Evolutionary conservation across 2,113 vertebrate species (phyloP).

Genomic region (Engystomops pustulosus): DNA sequence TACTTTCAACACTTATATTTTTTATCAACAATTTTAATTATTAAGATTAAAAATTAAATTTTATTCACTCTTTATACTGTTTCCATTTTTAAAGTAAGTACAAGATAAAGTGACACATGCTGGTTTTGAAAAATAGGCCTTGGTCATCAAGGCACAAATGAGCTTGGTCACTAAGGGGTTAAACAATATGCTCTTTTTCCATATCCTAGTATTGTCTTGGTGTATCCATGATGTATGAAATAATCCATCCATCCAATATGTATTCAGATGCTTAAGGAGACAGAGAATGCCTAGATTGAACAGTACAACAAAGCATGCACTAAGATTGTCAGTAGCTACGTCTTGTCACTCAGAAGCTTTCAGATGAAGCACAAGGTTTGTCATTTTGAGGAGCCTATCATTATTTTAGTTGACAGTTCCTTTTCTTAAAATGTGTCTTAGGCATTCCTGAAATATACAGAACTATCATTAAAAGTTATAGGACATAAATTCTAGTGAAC

Average conservation of each 20-base stretch:
- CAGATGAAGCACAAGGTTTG: constrained; percentile 38
- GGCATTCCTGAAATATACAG: constrained; percentile 57
- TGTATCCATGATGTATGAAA: constrained; percentile 8
- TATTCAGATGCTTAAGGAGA: constrained; percentile 31
- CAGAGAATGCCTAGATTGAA: constrained; percentile 63
- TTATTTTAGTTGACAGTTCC: constrained; percentile 39
- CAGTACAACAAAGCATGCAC: constrained; percentile 71
- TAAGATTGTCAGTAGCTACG: constrained; percentile 62
- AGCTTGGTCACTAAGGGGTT: too few species aligned
- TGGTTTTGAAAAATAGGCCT: too few species aligned
- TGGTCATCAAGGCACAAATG: too few species aligned
- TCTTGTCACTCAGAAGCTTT: constrained; percentile 50
- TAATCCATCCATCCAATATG: neutral
- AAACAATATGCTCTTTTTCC: neutral
- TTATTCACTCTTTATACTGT: too few species aligned
- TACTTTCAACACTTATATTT: too few species aligned
- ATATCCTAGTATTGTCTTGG: neutral
- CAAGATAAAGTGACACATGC: too few species aligned
- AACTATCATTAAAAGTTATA: constrained; percentile 57
- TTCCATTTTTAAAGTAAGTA: too few species aligned
- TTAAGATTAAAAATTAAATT: too few species aligned
- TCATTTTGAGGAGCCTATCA: constrained; percentile 45
- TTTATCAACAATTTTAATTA: too few species aligned
- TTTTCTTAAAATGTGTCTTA: constrained; percentile 44
- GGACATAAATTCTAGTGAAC: constrained; percentile 40